Percentiles rank a stretch among this genome's conserved stretches.
phyloP scores from a whole-genome alignment of 2,888 invertebrate species.

The Apamea crenata region DNA sequence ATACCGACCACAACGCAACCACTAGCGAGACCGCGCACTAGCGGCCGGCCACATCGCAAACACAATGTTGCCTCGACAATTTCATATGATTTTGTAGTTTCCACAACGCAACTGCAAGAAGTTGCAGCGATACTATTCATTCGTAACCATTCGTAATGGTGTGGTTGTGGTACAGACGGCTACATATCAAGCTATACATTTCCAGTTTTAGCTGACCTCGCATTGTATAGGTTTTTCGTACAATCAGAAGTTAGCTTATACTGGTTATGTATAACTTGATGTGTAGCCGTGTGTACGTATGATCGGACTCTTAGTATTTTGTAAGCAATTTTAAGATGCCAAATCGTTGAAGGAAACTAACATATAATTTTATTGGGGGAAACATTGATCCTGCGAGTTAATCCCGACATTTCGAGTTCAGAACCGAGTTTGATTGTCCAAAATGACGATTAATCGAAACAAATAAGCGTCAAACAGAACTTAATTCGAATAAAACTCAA shows the following conservation, averaged over 20 bases:
- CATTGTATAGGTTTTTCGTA: no score
- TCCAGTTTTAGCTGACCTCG: no score
- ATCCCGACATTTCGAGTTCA: slow-evolving; percentile 3
- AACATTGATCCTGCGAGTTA: slow-evolving; percentile 1
- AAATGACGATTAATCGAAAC: background rate
- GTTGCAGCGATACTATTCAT: background rate
- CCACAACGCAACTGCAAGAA: background rate
- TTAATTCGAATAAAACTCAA: background rate
- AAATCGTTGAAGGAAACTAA: slow-evolving; percentile 15
- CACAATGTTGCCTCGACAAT: no score
- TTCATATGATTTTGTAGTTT: background rate
- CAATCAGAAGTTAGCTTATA: no score
- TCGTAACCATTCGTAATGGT: background rate
- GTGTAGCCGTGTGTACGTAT: no score
- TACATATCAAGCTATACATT: no score
- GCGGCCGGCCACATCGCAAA: background rate
- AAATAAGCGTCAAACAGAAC: background rate
- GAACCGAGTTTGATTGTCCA: background rate
- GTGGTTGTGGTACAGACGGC: no score
- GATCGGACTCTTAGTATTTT: background rate
- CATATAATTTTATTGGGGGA: background rate
- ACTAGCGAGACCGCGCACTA: background rate
- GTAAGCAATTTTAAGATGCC: background rate
- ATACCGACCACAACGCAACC: background rate
- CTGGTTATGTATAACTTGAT: no score